Evolutionary conservation across 2,113 vertebrate species (phyloP), one percentile per base, ranked within the genome.

Genomic region (Tychaedon coryphoeus): DNA sequence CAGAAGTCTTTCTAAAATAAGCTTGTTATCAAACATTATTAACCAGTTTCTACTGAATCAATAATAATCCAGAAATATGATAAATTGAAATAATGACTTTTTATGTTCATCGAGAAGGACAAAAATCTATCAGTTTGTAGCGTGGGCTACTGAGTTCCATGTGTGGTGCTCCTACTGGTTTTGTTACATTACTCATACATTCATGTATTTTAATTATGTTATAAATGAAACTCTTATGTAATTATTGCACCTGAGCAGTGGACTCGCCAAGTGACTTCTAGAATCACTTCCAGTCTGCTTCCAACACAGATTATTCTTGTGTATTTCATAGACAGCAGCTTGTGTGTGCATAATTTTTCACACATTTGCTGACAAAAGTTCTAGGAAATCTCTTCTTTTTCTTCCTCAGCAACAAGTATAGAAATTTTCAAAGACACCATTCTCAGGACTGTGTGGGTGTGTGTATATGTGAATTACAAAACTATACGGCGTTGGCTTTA

Each of bases 391-490:
- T 65, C 17, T 50, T 3, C 6, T 51, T 76, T 79, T 80, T 73
- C 40, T 91, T 73, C 14, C 19, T 81, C 36, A 26, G 20, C 65
- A 88, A 4, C 6, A 78, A 81, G 10, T 42, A 40, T 0, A 53
- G 36, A 66, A 78, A 53, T 73, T 58, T 91, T 75, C 26, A 67
- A 26, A 70, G 16, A 65, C 3, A 15, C 8, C 10, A 1, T 54
- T 9, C 13, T 18, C 8, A 5, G 19, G 10, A 3, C 3, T 1
- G 8, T 1, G 5, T 3, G 8, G 16, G 24, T 9, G 12, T 33
- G 23, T 65, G 31, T 61, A 5, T 33, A 15, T 58, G n/a, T 58
- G 22, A 71, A 0, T 87, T 90, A 66, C 10, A 60, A 56, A 74
- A 47, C 23, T 40, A 9, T 36, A 69, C 10, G 0, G 0, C 31